phyloP scores from a whole-genome alignment of 2,888 invertebrate genomes.

The Chrysolina haemoptera region DNA sequence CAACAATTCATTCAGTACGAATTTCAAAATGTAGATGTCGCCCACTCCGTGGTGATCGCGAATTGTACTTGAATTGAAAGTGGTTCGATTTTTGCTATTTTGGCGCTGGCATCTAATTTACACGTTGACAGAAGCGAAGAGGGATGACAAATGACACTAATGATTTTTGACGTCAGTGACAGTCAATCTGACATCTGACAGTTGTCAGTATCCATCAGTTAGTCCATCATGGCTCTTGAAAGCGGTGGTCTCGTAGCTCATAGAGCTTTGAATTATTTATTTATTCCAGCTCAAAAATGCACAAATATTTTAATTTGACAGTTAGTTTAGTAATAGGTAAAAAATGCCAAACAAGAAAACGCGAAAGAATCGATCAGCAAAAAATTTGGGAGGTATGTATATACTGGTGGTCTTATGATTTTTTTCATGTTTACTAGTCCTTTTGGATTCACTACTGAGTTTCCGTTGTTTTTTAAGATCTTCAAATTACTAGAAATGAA shows the following conservation, averaged over 20 bases:
- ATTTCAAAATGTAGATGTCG: no score
- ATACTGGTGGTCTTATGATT: constrained; percentile 18
- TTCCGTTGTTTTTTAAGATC: not conserved
- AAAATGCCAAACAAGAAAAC: constrained; percentile 66
- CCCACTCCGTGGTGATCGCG: no score
- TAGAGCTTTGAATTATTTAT: constrained; percentile 56
- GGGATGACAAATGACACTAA: not conserved
- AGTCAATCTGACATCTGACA: not conserved
- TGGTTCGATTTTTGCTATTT: no score
- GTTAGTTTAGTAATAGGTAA: constrained; percentile 52
- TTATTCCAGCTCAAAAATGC: constrained; percentile 62
- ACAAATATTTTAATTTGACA: constrained; percentile 60
- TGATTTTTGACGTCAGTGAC: constrained; percentile 6
- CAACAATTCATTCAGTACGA: no score
- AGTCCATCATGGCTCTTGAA: constrained; percentile 65
- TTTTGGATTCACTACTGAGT: not conserved
- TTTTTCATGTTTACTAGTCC: not conserved
- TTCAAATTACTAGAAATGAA: not conserved
- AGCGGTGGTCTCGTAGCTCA: constrained; percentile 63
- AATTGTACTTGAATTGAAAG: no score
- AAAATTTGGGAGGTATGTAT: constrained; percentile 64
- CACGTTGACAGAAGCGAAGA: no score
- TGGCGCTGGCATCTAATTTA: no score
- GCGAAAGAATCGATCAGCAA: constrained; percentile 60
- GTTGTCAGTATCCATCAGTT: constrained; percentile 15